Base-by-base conservation (phyloP, 2,888 invertebrate genomes). In the Acutogordius australiensis region DNA sequence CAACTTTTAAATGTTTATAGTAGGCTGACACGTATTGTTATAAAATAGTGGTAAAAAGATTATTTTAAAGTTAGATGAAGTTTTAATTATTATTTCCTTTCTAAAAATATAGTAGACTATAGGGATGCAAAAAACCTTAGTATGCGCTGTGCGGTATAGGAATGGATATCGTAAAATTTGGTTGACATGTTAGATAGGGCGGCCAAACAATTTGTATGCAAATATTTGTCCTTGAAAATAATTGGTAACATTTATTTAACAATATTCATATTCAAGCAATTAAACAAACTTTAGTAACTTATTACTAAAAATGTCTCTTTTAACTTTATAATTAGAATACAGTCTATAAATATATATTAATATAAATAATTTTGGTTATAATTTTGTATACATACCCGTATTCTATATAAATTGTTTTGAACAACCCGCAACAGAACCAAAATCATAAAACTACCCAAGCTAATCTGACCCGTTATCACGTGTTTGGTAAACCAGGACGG, bases 151-250 rank as follows among this genome's bases (percentile, higher is more conserved):
- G 90, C 84, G 4, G 91, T 94, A 69, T 90, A 88, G 0, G 91
- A 86, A 72, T 91, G 88, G 26, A 97, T 74, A 61, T 83, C 79
- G 66, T 84, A 78, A 70, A 94, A 94, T 73, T 80, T 73, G 67
- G 80, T 81, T 44, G 91, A 91, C 94, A 97, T 94, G 67, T 97
- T 97, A 21, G 97, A 94, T 65, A 97, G 76, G 2, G 94, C 91
- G 1, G 97, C 97, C 63, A 97, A 75, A 69, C 94, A 94, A 73
- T 97, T 97, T 1, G 91, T 94, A 70, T 97, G 97, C 23, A 97
- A 76, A 71, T 97, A 97, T 23, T 8, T 23, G 26, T 51, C 51
- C 71, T 90, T 88, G 70, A 91, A 91, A 78, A 78, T 65, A 51
- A 63, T 66, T 44, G 57, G 1, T 61, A 59, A 45, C 30, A 60